These are phyloP conservation scores for Polypedilum vanderplanki DNA, from an alignment of 1,140 invertebrate genomes.

Conservation along the genomic window DNA sequence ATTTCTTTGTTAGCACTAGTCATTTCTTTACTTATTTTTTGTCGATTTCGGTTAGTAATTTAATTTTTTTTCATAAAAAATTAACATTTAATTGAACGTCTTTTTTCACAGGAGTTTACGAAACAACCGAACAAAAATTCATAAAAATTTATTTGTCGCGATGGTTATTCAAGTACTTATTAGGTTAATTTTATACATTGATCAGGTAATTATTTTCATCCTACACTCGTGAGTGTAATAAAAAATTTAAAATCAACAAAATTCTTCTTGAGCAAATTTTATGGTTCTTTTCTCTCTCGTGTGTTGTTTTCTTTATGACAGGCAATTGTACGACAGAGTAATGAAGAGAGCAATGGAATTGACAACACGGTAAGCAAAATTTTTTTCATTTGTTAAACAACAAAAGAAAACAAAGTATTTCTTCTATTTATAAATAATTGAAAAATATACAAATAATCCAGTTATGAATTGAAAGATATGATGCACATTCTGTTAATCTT, in stretches of 20 bases:
- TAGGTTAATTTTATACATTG: constrained; percentile 76
- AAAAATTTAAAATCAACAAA: constrained; percentile 35
- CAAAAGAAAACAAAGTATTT: no score
- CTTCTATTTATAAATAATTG: no score
- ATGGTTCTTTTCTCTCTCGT: neutral
- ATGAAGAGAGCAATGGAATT: constrained; percentile 50
- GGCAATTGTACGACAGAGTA: constrained; percentile 30
- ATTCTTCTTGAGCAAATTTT: constrained; percentile 29
- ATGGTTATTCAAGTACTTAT: constrained; percentile 79
- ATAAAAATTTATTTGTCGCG: constrained; percentile 80
- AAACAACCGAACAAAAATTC: constrained; percentile 80
- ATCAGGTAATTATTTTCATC: constrained; percentile 56
- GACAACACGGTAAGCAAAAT: constrained; percentile 65
- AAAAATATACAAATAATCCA: no score
- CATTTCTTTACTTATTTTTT: constrained; percentile 71
- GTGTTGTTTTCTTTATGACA: neutral
- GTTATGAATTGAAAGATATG: neutral
- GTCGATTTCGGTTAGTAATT: constrained; percentile 61
- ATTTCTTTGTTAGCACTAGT: constrained; percentile 66
- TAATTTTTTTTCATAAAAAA: neutral
- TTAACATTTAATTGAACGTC: constrained; percentile 12
- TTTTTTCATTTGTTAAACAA: no score
- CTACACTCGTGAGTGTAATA: neutral
- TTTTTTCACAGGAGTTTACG: constrained; percentile 60
- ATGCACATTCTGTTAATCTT: neutral